Base-by-base conservation (phyloP, 2,113 vertebrate genomes). In the Eira barbara region DNA sequence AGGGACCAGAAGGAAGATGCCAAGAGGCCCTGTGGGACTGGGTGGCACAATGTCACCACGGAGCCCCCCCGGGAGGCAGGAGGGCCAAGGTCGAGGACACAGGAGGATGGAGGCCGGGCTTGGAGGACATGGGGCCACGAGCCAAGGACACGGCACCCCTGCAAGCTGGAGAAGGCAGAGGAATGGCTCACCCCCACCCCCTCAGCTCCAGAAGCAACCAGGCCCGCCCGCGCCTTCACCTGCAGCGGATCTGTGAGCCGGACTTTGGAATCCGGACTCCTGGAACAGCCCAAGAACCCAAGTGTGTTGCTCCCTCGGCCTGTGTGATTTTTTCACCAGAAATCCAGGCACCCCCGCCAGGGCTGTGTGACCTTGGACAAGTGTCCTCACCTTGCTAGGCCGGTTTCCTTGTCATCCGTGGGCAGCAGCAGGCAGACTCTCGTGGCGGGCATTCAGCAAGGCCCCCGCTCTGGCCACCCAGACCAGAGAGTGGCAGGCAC, bases 81-180 rank as follows among this genome's bases (percentile, higher is more conserved):
- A 23, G 13, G 29, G 45, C 17, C 47, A 18, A 59, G 7, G 31
- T 9, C 34, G 7, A 12, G 15, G 73, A 34, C 15, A 61, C 71
- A 36, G 0, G 65, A 10, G 47, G 3, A 4, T 0, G 0, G 59
- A 21, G 52, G 13, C 57, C 4, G 29, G n/a, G n/a, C 36, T 23
- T 0, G 0, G 74, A n/a, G n/a, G 6, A 45, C 2, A 0, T 2
- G 3, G 39, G 45, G 78, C 78, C 42, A 4, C n/a, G 18, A 36
- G 57, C 80, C 49, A 29, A 36, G 74, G 21, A 25, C 10, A 7
- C 1, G 0, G 59, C 15, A 9, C 57, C 59, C 89, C 20, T 15
- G 36, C 34, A n/a, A 0, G 1, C 59, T 21, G 25, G 69, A 69
- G 27, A 36, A 27, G 25, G 42, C 76, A 17, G 18, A 47, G 15